Evolutionary conservation across 2,113 vertebrate genomes (phyloP).

Genomic region (Orycteropus afer): DNA sequence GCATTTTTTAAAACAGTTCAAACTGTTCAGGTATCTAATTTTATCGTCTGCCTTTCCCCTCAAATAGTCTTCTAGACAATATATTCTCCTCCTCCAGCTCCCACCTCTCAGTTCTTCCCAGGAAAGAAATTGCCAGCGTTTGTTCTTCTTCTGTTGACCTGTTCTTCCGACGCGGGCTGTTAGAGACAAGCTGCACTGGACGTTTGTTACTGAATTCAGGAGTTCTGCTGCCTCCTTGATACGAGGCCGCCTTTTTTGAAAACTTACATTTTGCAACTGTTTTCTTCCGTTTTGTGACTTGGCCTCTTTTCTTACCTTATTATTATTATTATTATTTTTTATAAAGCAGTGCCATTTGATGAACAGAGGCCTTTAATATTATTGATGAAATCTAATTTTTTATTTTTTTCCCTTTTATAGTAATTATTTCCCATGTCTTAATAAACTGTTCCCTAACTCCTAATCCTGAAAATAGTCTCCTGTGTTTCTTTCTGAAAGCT

Average conservation of each 20-base stretch:
- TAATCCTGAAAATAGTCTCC: background rate
- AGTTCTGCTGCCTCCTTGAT: background rate
- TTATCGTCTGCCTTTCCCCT: background rate
- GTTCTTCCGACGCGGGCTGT: background rate
- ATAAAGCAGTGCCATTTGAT: background rate
- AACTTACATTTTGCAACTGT: background rate
- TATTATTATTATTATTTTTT: no score
- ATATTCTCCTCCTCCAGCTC: background rate
- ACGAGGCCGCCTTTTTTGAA: background rate
- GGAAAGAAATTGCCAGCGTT: background rate
- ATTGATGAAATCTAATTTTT: background rate
- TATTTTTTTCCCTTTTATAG: background rate
- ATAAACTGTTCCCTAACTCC: background rate
- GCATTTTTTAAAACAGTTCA: background rate
- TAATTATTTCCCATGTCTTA: conserved; percentile 38
- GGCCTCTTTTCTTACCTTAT: background rate
- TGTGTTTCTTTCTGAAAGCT: conserved; percentile 26
- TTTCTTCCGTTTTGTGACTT: background rate
- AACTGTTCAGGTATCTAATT: background rate
- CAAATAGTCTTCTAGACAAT: background rate
- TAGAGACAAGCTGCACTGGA: background rate
- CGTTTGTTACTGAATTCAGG: background rate
- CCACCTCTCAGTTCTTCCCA: background rate
- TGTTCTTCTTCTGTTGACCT: background rate
- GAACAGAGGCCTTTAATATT: background rate